phyloP scores from a whole-genome alignment of 23 tunicate genomes.

The Aplidium turbinatum region DNA sequence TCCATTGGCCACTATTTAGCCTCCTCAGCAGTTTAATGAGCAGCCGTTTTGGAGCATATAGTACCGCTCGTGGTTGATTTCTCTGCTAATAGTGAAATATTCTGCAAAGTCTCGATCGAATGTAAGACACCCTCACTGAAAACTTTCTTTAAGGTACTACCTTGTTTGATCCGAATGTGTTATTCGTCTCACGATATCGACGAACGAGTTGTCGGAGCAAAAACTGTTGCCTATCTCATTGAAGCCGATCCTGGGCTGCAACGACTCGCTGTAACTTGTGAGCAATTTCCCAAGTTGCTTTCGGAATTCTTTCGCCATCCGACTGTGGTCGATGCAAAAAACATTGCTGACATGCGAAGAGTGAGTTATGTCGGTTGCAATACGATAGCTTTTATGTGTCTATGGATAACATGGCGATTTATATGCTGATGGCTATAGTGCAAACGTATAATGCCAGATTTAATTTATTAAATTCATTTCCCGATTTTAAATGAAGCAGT shows the following conservation, averaged over 20 bases:
- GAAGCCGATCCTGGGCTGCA: conserved; percentile 75
- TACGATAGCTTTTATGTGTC: background rate
- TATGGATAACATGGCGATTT: background rate
- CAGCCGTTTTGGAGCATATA: no score
- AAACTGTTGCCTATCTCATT: conserved; percentile 64
- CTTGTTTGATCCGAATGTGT: conserved; percentile 90
- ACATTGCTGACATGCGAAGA: conserved; percentile 45
- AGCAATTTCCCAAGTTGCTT: conserved; percentile 72
- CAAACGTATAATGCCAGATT: no score
- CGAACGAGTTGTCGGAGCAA: conserved; percentile 70
- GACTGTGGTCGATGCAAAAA: conserved; percentile 43
- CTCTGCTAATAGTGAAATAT: no score
- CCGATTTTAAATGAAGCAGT: no score
- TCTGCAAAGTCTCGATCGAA: no score
- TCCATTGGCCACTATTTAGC: no score
- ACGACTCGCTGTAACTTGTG: conserved; percentile 73
- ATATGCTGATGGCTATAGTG: no score
- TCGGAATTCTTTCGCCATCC: conserved; percentile 68
- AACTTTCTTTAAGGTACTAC: conserved; percentile 74
- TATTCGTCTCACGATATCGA: conserved; percentile 41
- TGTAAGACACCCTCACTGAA: no score
- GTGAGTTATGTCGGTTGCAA: conserved; percentile 10
- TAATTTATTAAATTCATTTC: no score
- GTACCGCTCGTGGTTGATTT: no score
- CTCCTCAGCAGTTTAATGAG: no score